Conservation (phyloP, 2,113 vertebrate species). For the Pollimyrus isidori region DNA sequence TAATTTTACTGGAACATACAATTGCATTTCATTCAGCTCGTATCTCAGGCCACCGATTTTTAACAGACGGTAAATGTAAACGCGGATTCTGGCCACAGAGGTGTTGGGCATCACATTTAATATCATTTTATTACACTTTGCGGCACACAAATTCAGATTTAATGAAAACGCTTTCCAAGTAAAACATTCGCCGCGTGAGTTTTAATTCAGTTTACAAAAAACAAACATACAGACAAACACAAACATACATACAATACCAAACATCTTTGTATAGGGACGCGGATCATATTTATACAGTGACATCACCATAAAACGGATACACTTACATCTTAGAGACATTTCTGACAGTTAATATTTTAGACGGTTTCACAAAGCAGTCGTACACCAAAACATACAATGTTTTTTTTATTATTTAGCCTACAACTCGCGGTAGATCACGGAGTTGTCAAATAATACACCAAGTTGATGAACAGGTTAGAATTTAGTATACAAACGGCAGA, state of each 20-base stretch:
- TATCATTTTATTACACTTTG: neutral
- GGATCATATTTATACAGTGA: constrained; percentile 28
- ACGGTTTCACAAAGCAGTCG: constrained; percentile 44
- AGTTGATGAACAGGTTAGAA: constrained; percentile 34
- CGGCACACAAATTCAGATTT: neutral
- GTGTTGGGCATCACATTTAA: neutral
- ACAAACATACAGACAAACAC: constrained; percentile 43
- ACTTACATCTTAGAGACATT: constrained; percentile 35
- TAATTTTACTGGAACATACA: neutral
- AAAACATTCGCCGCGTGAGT: constrained; percentile 22
- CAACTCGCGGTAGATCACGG: constrained; percentile 44
- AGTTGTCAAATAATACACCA: constrained; percentile 43
- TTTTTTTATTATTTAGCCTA: constrained; percentile 51
- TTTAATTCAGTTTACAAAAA: constrained; percentile 57
- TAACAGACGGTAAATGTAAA: neutral
- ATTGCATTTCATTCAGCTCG: neutral
- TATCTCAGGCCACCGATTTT: constrained; percentile 12
- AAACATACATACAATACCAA: constrained; percentile 46
- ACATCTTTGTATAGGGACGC: constrained; percentile 37
- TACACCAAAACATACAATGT: constrained; percentile 45
- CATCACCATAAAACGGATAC: constrained; percentile 42
- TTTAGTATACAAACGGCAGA: neutral
- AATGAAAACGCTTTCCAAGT: neutral
- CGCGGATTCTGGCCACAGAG: neutral
- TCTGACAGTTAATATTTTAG: constrained; percentile 41